phyloP scores from a whole-genome alignment of 2,797 vertebrate genomes.

The Anguilla anguilla region DNA sequence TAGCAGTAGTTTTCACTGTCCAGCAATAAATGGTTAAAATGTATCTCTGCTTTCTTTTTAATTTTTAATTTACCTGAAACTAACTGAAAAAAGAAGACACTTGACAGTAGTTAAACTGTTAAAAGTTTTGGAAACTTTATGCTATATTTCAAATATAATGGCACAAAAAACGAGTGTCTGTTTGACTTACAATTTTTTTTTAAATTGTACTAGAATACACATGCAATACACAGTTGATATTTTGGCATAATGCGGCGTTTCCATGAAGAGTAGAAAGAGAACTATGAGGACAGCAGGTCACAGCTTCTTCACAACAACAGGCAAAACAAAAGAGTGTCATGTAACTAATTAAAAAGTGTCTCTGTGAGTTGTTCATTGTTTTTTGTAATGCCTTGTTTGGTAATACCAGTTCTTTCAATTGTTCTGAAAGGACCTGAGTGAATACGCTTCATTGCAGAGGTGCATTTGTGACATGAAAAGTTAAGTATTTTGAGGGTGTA shows the following conservation, averaged over 20 bases:
- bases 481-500: constrained; percentile 15
- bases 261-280: constrained; percentile 7
- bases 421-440: constrained; percentile 30
- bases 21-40: background rate
- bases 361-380: background rate
- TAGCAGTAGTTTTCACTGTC: background rate
- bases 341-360: background rate
- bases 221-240: constrained; percentile 1
- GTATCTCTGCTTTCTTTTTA: background rate
- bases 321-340: constrained; percentile 14
- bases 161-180: background rate
- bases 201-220: background rate
- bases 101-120: background rate
- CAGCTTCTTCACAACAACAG: constrained; percentile 20
- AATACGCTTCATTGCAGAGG: constrained; percentile 34
- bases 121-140: background rate
- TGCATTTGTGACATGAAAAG: constrained; percentile 32
- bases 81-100: background rate
- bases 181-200: background rate
- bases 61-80: background rate
- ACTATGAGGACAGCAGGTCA: constrained; percentile 1
- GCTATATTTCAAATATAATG: background rate
- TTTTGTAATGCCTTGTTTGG: constrained; percentile 8
- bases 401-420: background rate
- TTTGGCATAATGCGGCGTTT: constrained; percentile 18